Base-by-base conservation (phyloP, 2,888 invertebrate genomes). In the Morpho helenor region DNA sequence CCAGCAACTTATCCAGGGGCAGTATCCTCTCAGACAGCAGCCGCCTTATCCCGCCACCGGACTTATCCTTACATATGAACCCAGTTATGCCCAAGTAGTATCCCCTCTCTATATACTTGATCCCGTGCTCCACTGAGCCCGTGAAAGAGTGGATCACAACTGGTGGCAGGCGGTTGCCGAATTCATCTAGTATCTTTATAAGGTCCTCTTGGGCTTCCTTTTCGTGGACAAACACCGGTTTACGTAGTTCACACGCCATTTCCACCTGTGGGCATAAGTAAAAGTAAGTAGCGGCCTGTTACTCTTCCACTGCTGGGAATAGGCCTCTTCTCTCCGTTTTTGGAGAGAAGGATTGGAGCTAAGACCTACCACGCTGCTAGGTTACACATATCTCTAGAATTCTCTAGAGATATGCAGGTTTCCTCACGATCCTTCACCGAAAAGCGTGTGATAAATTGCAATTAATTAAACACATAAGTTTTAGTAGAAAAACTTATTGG, bases 121-220 rank as follows among this genome's bases (percentile, higher is more conserved):
- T 68, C 1, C 97, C 97, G 78, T 98, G 96, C 60, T 96, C 95
- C 3, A 94, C 94, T 41, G 95, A 95, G 40, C 98, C 98, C 53
- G 97, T 96, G 84, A 98, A 98, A 64, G 97, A 97, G 80, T 98
- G 97, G 61, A 98, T 93, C 49, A 98, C 94, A 59, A 96, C 94
- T 8, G 96, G 93, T n/a, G 98, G 97, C 53, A 97, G 82, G 8
- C 88, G 76, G 65, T 59, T 73, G 8, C 75, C 75, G 68, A 80
- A 86, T 61, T 85, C 87, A n/a, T 84, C 86, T 16, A 91, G 76
- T 59, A 98, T 96, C 75, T 94, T 93, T 67, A 97, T 87, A 70
- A 98, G 92, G 81, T 98, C 97, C 22, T 94, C 93, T 74, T 97
- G 96, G 16, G 98, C 98, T 70, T 97, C 97, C 80, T 98, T 94